A percentile compares a stretch with the other conserved stretches of the same genome.
Evolutionary conservation across 2,888 invertebrate species (phyloP).

Genomic region (Pemphredon lugubris): DNA sequence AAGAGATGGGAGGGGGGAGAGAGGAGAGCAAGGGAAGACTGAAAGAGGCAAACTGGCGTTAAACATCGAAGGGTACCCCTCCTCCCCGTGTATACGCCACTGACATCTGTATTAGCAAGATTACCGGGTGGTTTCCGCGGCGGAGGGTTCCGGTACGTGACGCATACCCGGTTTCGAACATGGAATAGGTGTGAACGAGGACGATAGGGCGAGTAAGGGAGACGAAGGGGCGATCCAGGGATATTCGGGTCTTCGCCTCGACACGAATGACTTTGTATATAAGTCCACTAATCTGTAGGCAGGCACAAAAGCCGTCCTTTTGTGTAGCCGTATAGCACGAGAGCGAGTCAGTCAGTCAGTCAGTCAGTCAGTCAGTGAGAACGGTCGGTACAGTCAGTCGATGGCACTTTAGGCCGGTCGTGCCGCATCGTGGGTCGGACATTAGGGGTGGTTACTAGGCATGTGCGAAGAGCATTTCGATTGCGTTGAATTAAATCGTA

Average conservation of each 20-base stretch:
- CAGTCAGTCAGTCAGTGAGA: conserved; percentile 55
- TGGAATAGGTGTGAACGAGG: conserved; percentile 72
- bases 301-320: conserved; percentile 72
- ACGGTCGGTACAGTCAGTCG: conserved; percentile 55
- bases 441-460: conserved; percentile 53
- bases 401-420: conserved; percentile 39
- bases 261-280: conserved; percentile 72
- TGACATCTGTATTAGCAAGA: conserved; percentile 81
- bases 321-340: conserved; percentile 49
- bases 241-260: conserved; percentile 53
- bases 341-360: conserved; percentile 64
- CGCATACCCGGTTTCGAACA: conserved; percentile 68
- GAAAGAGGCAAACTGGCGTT: conserved; percentile 30
- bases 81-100: conserved; percentile 60
- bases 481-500: conserved; percentile 22
- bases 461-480: conserved; percentile 16
- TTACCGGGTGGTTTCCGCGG: conserved; percentile 70
- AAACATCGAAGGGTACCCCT: conserved; percentile 54
- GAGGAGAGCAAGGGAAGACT: neutral
- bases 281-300: conserved; percentile 79
- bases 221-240: conserved; percentile 36
- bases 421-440: conserved; percentile 32
- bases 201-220: conserved; percentile 29
- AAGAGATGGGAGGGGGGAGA: neutral
- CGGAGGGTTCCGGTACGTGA: conserved; percentile 67